Conservation (phyloP, 2,113 vertebrate genomes). For the Scophthalmus maximus region DNA sequence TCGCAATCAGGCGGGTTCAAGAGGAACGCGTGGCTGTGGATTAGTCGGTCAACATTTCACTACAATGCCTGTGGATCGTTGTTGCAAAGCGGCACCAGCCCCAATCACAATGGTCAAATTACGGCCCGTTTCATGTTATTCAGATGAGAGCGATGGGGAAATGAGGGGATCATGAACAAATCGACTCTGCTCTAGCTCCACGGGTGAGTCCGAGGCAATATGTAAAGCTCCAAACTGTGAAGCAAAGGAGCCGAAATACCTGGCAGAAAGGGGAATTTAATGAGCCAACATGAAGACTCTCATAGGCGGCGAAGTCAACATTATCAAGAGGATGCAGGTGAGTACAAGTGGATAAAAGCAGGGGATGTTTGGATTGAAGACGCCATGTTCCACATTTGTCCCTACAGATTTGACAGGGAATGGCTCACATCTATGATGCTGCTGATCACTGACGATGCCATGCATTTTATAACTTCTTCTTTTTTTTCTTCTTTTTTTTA, state of each 20-base stretch:
- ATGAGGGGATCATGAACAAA: conserved; percentile 39
- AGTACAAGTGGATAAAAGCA: conserved; percentile 58
- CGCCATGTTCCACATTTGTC: conserved; percentile 43
- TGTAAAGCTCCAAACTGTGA: conserved; percentile 43
- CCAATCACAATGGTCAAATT: conserved; percentile 68
- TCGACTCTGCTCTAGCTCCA: conserved; percentile 22
- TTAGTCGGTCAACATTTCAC: conserved; percentile 31
- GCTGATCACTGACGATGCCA: conserved; percentile 22
- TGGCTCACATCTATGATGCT: conserved; percentile 59
- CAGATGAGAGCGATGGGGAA: conserved; percentile 36
- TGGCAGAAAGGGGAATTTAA: conserved; percentile 54
- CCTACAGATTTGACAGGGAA: conserved; percentile 38
- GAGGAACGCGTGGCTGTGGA: conserved; percentile 49
- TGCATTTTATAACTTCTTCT: too few relatives aligned
- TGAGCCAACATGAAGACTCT: conserved; percentile 59
- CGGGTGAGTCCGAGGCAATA: conserved; percentile 29
- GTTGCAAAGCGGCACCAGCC: conserved; percentile 29
- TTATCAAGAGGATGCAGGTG: conserved; percentile 71
- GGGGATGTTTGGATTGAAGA: conserved; percentile 45
- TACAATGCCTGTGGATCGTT: conserved; percentile 36
- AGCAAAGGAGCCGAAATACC: conserved; percentile 59
- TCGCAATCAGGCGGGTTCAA: conserved; percentile 60
- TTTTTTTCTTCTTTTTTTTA: conserved; percentile 10
- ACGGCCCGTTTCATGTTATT: conserved; percentile 50
- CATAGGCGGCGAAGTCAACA: conserved; percentile 49